Conservation (phyloP, 2,888 invertebrate genomes). For the Orchestes rusci region DNA sequence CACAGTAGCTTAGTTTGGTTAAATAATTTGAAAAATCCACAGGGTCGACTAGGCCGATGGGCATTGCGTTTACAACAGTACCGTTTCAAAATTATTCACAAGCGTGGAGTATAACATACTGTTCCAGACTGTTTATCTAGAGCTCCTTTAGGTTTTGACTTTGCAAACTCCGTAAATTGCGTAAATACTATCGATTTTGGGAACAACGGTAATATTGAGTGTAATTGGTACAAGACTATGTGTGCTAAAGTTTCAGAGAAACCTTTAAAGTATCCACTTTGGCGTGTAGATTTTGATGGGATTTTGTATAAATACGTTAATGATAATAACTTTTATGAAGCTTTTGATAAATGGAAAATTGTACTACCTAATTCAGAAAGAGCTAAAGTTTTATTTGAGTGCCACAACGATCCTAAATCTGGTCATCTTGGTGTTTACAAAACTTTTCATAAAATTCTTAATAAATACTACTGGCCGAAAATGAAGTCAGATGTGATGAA, state of each 20-base stretch:
- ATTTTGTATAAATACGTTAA: neutral
- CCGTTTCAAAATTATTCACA: constrained; percentile 14
- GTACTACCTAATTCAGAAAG: neutral
- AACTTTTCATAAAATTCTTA: constrained; percentile 10
- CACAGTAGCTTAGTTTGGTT: too few relatives aligned
- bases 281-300: neutral
- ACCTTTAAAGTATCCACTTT: neutral
- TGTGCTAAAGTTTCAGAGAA: neutral
- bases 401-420: neutral
- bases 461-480: neutral
- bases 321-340: neutral
- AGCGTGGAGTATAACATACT: constrained; percentile 14
- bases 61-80: constrained; percentile 18
- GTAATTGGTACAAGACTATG: neutral
- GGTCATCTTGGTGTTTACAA: constrained; percentile 20
- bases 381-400: neutral
- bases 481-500: constrained; percentile 5
- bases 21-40: too few relatives aligned
- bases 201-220: neutral
- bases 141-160: too few relatives aligned
- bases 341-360: neutral
- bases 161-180: too few relatives aligned
- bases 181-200: neutral
- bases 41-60: constrained; percentile 15
- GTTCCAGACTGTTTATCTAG: constrained; percentile 13